These are phyloP conservation scores for Otus scops DNA, from an alignment of 2,797 vertebrate species.

Conservation along the genomic window DNA sequence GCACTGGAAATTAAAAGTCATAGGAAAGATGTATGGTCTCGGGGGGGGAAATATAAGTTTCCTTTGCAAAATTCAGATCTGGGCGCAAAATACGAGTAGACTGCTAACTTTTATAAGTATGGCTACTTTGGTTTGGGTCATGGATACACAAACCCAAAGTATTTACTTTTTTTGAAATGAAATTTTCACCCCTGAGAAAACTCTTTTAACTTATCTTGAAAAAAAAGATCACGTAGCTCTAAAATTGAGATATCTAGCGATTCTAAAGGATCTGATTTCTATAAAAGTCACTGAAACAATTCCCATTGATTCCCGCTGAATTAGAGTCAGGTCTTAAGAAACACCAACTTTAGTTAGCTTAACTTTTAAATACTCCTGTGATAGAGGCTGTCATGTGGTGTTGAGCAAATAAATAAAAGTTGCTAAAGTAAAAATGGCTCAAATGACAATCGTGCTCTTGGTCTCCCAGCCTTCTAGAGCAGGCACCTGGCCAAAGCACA, in stretches of 20 bases:
- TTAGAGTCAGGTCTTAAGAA: background rate
- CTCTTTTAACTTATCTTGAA: background rate
- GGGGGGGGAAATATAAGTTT: background rate
- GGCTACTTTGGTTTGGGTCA: background rate
- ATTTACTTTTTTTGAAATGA: background rate
- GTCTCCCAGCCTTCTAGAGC: background rate
- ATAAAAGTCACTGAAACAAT: background rate
- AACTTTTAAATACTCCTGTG: background rate
- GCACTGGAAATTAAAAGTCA: background rate
- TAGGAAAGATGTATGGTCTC: background rate
- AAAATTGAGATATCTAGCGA: background rate
- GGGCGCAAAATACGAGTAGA: background rate
- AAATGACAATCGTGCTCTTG: rapidly evolving
- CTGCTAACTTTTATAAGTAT: background rate
- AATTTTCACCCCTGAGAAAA: background rate
- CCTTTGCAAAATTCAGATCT: background rate
- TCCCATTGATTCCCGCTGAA: background rate
- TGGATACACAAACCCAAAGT: background rate
- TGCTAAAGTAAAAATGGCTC: background rate
- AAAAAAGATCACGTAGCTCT: background rate
- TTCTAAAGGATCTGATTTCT: background rate
- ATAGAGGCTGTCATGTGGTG: background rate
- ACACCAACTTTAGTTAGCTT: background rate
- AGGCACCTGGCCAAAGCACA: background rate
- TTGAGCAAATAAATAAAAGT: background rate